phyloP scores from a whole-genome alignment of 2,888 invertebrate genomes.

The Dinocampus coccinellae region DNA sequence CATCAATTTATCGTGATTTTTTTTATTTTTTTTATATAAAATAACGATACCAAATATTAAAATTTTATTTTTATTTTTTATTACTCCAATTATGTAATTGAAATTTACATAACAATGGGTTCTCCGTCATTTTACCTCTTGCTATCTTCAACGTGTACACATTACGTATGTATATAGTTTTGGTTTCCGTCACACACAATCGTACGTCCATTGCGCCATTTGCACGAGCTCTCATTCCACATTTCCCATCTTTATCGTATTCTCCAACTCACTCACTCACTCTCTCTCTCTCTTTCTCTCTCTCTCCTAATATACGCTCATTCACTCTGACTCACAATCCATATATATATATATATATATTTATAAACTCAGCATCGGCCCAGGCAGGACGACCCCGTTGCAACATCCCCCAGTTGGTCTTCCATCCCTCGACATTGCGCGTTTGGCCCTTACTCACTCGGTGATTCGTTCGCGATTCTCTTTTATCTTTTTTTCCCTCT shows the following conservation, averaged over 20 bases:
- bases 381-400: conserved; percentile 2
- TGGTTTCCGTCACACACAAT: background rate
- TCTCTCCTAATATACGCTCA: background rate
- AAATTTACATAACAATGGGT: no score
- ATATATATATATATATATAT: background rate
- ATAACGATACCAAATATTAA: no score
- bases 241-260: background rate
- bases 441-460: conserved; percentile 6
- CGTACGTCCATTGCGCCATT: background rate
- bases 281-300: no score
- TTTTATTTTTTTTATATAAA: no score
- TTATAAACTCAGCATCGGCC: background rate
- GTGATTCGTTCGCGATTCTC: conserved; percentile 16
- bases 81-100: no score
- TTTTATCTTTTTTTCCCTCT: background rate
- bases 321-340: background rate
- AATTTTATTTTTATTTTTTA: no score
- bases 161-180: no score
- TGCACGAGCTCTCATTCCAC: background rate
- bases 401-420: background rate
- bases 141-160: background rate
- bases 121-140: background rate
- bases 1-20: no score
- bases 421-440: background rate
- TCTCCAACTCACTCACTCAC: background rate